Evolutionary conservation across 2,797 vertebrate species (phyloP), one percentile per base, ranked within the genome.

Genomic region (Spatula versicolor): DNA sequence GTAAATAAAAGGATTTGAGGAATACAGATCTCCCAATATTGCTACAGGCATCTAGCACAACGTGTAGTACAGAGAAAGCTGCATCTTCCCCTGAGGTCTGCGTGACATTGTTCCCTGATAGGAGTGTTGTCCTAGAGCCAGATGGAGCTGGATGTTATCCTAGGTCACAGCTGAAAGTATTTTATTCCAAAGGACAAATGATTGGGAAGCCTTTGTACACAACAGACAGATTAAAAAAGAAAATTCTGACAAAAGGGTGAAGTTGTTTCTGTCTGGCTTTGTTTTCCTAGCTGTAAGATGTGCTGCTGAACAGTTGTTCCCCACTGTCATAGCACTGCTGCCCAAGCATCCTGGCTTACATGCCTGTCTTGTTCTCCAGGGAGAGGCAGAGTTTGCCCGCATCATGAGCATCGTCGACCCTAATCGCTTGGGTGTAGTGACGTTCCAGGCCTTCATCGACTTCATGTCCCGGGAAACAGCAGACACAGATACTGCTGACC

Each of bases 351-450:
- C 58, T 43, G 45, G 68, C 86, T 96, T 28, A 97, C 50, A 2
- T 21, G 89, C 45, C 63, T 88, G 41, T 97, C 78, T 95, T 83
- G 30, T 96, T 96, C 62, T 95, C 39, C 96, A 99, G 99, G 99
- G 99, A 87, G 99, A 99, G 97, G 99, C 98, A 39, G 99, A 99
- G 97, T 99, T 99, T 98, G 98, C 98, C 92, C 99, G 99, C 89
- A 99, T 99, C 98, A 99, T 99, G 99, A 99, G 98, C 98, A 98
- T 99, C 12, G 99, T 99, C 8, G 99, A 99, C 92, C 99, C 99
- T 45, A 99, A 99, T 98, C 98, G 99, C 81, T 94, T 99, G 96
- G 99, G 99, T 58, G 96, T 99, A 15, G 98, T 99, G 97, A 99
- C 99, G 4, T 99, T 99, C 98, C 99, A 99, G 98, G 99, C 98